Evolutionary conservation across 1,140 invertebrate species (phyloP).

Genomic region (Drosophila tropicalis): DNA sequence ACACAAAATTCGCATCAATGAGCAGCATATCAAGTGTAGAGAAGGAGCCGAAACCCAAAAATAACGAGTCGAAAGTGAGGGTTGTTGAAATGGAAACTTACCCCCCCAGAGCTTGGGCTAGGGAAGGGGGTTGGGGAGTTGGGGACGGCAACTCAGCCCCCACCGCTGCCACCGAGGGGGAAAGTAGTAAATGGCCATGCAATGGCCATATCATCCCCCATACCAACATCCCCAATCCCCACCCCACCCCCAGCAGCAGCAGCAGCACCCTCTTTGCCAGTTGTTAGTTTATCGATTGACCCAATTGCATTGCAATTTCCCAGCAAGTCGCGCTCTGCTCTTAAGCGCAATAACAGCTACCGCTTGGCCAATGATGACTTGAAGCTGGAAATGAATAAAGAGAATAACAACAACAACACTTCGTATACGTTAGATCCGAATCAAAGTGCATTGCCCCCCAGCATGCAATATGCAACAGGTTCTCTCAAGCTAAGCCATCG

Average conservation of each 20-base stretch:
- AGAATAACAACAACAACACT: slow-evolving; percentile 47
- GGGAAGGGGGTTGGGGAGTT: background rate
- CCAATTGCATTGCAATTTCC: slow-evolving; percentile 79
- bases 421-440: slow-evolving; percentile 17
- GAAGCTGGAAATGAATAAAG: slow-evolving; percentile 78
- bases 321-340: slow-evolving; percentile 63
- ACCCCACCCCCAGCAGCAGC: too few relatives aligned
- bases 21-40: slow-evolving; percentile 74
- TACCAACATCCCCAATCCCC: background rate
- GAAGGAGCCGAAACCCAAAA: slow-evolving; percentile 50
- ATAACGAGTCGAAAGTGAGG: slow-evolving; percentile 57
- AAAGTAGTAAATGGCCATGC: slow-evolving; percentile 67
- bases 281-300: slow-evolving; percentile 74
- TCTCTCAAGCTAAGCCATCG: slow-evolving; percentile 55
- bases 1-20: slow-evolving; percentile 64
- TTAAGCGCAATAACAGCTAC: slow-evolving; percentile 94
- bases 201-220: slow-evolving; percentile 25
- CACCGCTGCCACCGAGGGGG: slow-evolving; percentile 62
- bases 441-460: slow-evolving; percentile 61
- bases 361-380: slow-evolving; percentile 88
- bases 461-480: slow-evolving; percentile 69
- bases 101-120: slow-evolving; percentile 28
- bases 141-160: slow-evolving; percentile 22
- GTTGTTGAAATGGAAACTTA: slow-evolving; percentile 57
- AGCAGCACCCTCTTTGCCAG: slow-evolving; percentile 16